Conservation (phyloP, 2,797 vertebrate genomes). For the Garrulus glandarius region DNA sequence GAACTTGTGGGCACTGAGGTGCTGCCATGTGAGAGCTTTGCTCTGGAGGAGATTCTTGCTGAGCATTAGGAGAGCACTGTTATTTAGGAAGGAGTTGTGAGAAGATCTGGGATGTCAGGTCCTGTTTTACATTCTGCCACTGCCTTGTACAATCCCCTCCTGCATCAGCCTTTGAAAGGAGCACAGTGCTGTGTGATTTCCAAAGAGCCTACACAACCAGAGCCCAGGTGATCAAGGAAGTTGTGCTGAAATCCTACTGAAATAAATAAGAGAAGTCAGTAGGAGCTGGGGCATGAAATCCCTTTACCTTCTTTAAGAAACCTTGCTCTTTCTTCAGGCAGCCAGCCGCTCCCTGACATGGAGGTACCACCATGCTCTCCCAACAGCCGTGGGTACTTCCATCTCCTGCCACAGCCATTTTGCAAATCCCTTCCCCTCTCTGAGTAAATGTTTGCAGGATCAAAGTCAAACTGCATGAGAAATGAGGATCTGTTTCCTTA, state of each 20-base stretch:
- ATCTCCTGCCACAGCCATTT: neutral
- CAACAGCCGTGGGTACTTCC: neutral
- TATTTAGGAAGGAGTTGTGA: neutral
- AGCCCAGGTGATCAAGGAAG: neutral
- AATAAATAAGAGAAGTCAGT: neutral
- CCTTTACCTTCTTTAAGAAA: neutral
- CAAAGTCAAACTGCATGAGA: neutral
- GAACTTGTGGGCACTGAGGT: neutral
- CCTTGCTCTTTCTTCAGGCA: neutral
- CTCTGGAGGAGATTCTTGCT: neutral
- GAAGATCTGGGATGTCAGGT: neutral
- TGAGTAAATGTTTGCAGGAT: neutral
- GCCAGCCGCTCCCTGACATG: neutral
- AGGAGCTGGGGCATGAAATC: neutral
- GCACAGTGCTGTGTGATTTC: fast-evolving
- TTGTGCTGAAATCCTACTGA: neutral
- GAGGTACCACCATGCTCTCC: neutral
- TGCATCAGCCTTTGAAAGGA: neutral
- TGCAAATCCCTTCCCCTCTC: neutral
- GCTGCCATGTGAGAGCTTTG: neutral
- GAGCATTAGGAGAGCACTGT: neutral
- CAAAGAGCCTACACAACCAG: neutral
- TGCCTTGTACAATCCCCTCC: neutral
- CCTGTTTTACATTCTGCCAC: neutral
- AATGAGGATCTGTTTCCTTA: neutral